phyloP scores from a whole-genome alignment of 2,113 vertebrate species.

The Tamias sibiricus region DNA sequence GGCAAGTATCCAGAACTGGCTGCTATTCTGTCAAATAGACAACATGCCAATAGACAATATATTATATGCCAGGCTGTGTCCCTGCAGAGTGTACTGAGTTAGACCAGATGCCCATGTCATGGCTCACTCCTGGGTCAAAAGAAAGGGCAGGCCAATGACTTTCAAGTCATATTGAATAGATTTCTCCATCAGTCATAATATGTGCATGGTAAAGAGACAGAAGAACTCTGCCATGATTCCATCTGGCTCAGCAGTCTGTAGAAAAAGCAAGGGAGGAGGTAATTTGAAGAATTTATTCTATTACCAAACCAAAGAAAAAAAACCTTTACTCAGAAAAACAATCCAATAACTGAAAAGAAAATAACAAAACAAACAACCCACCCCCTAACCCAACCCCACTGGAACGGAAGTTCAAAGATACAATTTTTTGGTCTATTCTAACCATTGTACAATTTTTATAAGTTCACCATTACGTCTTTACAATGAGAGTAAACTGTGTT shows the following conservation, averaged over 20 bases:
- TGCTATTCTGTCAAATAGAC: constrained; percentile 57
- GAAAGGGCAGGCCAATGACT: constrained; percentile 70
- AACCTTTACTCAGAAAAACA: not conserved
- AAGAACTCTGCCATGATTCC: constrained; percentile 58
- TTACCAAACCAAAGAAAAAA: constrained; percentile 37
- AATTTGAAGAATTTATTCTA: constrained; percentile 30
- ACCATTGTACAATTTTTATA: constrained; percentile 8
- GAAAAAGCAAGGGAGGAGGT: constrained; percentile 40
- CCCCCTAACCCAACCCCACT: not conserved
- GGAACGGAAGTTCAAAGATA: constrained; percentile 19
- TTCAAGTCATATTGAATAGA: constrained; percentile 21
- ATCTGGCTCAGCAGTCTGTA: constrained; percentile 46
- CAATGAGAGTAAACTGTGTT: not conserved
- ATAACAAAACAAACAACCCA: constrained; percentile 32
- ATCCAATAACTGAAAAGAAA: constrained; percentile 23
- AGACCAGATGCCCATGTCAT: constrained; percentile 69
- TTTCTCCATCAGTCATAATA: constrained; percentile 59
- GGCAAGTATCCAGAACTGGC: constrained; percentile 46
- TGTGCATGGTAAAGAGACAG: constrained; percentile 65
- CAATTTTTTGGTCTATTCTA: constrained; percentile 46
- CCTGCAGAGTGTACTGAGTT: constrained; percentile 59
- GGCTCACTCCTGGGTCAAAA: constrained; percentile 60
- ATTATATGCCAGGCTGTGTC: constrained; percentile 68
- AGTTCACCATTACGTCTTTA: not conserved
- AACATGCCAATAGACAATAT: constrained; percentile 63